Evolutionary conservation across 2,888 invertebrate genomes (phyloP).

Genomic region (Acrobasis suavella): DNA sequence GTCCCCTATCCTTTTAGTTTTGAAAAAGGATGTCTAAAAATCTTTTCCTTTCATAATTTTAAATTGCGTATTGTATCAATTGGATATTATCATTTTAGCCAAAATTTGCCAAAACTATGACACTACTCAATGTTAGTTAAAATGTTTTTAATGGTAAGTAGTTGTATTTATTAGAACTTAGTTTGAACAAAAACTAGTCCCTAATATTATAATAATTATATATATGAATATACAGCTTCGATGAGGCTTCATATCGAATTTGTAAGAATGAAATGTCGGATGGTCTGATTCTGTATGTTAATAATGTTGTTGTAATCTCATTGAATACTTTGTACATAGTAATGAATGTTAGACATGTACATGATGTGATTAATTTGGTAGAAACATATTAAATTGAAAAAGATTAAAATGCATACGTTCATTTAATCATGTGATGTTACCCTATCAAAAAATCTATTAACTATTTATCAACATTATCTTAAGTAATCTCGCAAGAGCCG

Average conservation of each 20-base stretch:
- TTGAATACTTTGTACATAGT: conserved; percentile 18
- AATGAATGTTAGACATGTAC: background rate
- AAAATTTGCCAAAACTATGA: conserved; percentile 75
- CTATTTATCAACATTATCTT: no score
- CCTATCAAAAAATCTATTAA: background rate
- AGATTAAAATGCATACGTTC: no score
- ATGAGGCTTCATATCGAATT: conserved; percentile 56
- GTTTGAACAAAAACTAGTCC: conserved; percentile 59
- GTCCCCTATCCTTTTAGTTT: no score
- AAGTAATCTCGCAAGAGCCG: no score
- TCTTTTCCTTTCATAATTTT: no score
- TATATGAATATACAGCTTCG: conserved; percentile 43
- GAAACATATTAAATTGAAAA: no score
- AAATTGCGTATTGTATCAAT: conserved; percentile 29
- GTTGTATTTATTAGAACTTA: conserved; percentile 55
- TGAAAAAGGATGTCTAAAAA: no score
- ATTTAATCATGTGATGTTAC: no score
- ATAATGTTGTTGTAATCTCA: conserved; percentile 4
- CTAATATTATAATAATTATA: conserved; percentile 37
- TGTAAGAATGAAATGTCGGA: conserved; percentile 28
- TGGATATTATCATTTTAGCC: conserved; percentile 66
- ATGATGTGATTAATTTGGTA: background rate
- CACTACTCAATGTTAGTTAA: conserved; percentile 57
- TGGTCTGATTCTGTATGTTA: conserved; percentile 19
- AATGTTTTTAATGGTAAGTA: conserved; percentile 48